phyloP scores from a whole-genome alignment of 2,113 vertebrate species.

The Lampris incognitus region DNA sequence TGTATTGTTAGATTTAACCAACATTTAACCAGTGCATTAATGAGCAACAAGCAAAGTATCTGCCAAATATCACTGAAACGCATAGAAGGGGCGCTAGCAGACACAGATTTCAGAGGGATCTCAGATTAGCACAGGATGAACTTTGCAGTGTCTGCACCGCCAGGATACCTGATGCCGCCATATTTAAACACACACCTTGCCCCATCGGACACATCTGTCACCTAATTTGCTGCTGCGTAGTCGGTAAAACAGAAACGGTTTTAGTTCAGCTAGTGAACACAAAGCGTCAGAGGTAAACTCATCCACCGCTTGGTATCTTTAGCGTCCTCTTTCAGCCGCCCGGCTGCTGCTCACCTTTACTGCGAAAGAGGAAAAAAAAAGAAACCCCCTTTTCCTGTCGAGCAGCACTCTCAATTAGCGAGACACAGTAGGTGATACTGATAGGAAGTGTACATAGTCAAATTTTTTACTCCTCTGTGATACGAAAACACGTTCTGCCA shows the following conservation, averaged over 20 bases:
- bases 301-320: constrained; percentile 13
- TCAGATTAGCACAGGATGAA: constrained; percentile 42
- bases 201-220: constrained; percentile 2
- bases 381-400: constrained; percentile 20
- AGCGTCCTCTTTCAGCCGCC: constrained; percentile 37
- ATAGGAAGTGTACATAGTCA: constrained; percentile 73
- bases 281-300: constrained; percentile 20
- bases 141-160: constrained; percentile 19
- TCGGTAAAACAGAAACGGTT: constrained; percentile 24
- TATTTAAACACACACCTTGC: constrained; percentile 15
- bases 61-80: constrained; percentile 68
- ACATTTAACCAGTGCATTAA: constrained; percentile 71
- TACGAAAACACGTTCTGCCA: constrained; percentile 52
- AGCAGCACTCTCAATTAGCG: constrained; percentile 31
- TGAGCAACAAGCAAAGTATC: constrained; percentile 54
- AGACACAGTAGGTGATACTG: constrained; percentile 52
- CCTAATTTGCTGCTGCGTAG: constrained; percentile 18
- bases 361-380: constrained; percentile 24
- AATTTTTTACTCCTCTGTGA: constrained; percentile 72
- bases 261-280: constrained; percentile 16
- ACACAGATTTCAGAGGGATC: constrained; percentile 41
- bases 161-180: constrained; percentile 9
- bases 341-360: constrained; percentile 51
- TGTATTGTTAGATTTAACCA: constrained; percentile 51
- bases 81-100: constrained; percentile 56